A percentile compares a stretch with the other conserved stretches of the same genome.
Conservation (phyloP, 1,140 invertebrate species). For the Pseudoatta argentina region DNA sequence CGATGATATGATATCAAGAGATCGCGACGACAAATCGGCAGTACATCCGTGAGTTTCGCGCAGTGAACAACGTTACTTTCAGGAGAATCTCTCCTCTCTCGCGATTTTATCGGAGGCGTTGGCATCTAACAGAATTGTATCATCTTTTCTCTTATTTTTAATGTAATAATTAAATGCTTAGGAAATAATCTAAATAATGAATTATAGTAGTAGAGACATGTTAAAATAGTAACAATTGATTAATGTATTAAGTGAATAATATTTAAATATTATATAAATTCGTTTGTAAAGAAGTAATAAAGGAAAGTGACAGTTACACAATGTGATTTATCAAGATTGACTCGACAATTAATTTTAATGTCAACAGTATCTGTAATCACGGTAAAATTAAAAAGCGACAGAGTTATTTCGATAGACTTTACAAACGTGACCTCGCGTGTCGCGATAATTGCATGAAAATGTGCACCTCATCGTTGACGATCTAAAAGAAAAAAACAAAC, state of each 20-base stretch:
- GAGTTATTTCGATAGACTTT: not conserved
- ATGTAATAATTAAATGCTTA: not conserved
- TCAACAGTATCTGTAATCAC: not conserved
- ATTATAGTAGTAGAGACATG: not conserved
- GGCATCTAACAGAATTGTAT: not conserved
- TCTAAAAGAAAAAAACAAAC: not conserved
- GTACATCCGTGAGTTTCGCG: constrained; percentile 12
- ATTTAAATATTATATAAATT: not conserved
- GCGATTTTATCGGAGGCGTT: not conserved
- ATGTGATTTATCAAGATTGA: not conserved
- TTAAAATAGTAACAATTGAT: not conserved
- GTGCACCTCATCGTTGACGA: not conserved
- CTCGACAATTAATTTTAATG: not conserved
- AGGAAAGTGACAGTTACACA: constrained; percentile 8
- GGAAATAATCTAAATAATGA: not conserved
- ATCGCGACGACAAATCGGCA: constrained; percentile 30
- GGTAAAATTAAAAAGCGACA: not conserved
- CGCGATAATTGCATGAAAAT: constrained; percentile 34
- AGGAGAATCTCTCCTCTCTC: not conserved
- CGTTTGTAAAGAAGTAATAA: not conserved
- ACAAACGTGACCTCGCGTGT: not conserved
- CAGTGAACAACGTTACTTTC: constrained; percentile 14
- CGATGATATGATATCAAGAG: constrained; percentile 54
- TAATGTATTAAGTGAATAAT: not conserved
- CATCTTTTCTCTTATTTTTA: not conserved